A percentile compares a stretch with the other conserved stretches of the same genome.
Conservation (phyloP, 2,888 invertebrate genomes). For the Acholoe squamosa region DNA sequence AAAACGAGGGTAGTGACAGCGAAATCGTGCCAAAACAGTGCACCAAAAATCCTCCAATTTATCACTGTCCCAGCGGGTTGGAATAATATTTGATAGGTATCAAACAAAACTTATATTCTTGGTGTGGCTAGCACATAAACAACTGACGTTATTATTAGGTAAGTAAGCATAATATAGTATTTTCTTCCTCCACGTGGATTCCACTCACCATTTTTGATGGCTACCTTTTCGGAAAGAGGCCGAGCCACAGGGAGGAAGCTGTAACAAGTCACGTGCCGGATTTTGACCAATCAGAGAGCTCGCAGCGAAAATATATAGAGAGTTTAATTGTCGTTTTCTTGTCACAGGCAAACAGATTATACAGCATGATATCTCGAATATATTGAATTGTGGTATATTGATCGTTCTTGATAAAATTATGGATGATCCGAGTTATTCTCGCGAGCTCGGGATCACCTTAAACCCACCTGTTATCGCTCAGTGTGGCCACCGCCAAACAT, state of each 20-base stretch:
- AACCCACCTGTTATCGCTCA: too few relatives aligned
- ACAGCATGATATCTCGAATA: too few relatives aligned
- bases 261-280: too few relatives aligned
- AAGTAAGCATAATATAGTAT: neutral
- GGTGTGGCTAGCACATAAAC: neutral
- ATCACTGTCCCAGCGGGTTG: neutral
- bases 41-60: neutral
- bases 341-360: too few relatives aligned
- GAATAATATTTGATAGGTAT: neutral
- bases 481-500: too few relatives aligned
- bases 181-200: slow-evolving; percentile 57
- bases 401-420: too few relatives aligned
- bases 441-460: too few relatives aligned
- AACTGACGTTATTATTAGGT: neutral
- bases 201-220: slow-evolving; percentile 57
- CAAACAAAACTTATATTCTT: neutral
- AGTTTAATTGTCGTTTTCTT: too few relatives aligned
- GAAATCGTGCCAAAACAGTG: neutral
- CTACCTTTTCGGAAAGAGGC: slow-evolving; percentile 55
- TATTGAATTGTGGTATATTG: too few relatives aligned
- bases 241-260: neutral
- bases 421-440: too few relatives aligned
- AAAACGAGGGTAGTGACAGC: neutral
- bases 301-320: too few relatives aligned
- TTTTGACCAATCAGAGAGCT: too few relatives aligned